Conservation (phyloP, 2,113 vertebrate species). For the Gasterosteus nipponicus region DNA sequence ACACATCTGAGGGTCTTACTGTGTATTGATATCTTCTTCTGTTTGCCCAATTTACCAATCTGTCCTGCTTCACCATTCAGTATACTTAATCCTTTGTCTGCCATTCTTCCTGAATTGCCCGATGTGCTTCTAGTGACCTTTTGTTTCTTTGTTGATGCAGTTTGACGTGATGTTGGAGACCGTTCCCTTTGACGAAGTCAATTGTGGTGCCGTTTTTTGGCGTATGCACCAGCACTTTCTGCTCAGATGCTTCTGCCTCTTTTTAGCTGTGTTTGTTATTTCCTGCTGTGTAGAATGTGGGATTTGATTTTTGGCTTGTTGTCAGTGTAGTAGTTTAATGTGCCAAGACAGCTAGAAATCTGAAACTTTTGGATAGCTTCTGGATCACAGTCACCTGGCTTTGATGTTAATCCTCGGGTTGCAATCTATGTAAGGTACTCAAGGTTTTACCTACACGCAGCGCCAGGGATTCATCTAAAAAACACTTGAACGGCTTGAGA, state of each 20-base stretch:
- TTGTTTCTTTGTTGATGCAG: neutral
- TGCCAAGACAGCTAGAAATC: constrained; percentile 44
- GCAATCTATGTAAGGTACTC: constrained; percentile 13
- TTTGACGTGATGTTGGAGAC: neutral
- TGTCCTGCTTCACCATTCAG: neutral
- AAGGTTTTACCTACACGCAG: constrained; percentile 20
- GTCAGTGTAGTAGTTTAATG: constrained; percentile 11
- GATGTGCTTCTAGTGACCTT: neutral
- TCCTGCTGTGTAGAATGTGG: neutral
- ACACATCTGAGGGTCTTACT: neutral
- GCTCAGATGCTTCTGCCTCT: neutral
- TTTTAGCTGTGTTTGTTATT: neutral
- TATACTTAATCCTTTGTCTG: neutral
- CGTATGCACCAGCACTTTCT: neutral
- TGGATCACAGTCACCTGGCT: constrained; percentile 51
- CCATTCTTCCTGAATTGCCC: neutral
- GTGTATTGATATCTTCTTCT: neutral
- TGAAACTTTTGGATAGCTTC: constrained; percentile 36
- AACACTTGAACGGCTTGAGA: constrained; percentile 8
- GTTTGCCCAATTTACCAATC: neutral
- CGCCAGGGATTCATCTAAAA: constrained; percentile 2
- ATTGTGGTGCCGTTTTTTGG: neutral
- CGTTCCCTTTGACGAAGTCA: neutral
- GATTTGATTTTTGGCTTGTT: constrained; percentile 15
- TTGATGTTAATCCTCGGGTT: constrained; percentile 27